phyloP scores from a whole-genome alignment of 1,140 invertebrate genomes.

The Drosophila lacteicornis region DNA sequence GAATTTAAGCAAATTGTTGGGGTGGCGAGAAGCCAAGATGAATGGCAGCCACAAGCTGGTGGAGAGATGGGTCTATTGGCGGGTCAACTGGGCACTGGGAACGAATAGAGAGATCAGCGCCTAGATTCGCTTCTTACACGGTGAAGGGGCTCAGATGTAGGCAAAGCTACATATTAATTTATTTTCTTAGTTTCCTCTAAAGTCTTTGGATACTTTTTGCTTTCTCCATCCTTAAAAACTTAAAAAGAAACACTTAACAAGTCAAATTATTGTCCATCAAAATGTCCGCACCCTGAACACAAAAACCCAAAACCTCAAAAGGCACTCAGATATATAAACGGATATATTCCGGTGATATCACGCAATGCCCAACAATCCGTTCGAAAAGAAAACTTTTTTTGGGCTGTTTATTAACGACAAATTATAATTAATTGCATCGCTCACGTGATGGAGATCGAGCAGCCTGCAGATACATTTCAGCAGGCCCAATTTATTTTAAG shows the following conservation, averaged over 20 bases:
- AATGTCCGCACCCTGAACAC: conserved; percentile 62
- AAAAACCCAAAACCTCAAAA: conserved; percentile 23
- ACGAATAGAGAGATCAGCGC: conserved; percentile 19
- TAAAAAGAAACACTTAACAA: conserved; percentile 36
- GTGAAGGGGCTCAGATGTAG: not conserved
- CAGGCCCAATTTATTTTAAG: conserved; percentile 73
- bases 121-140: not conserved
- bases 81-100: conserved; percentile 7
- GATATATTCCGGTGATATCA: conserved; percentile 37
- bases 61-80: conserved; percentile 12
- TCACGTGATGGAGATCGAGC: conserved; percentile 80
- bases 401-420: conserved; percentile 74
- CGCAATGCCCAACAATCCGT: conserved; percentile 24
- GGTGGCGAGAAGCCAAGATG: conserved; percentile 40
- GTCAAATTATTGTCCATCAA: conserved; percentile 67
- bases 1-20: conserved; percentile 54
- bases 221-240: not conserved
- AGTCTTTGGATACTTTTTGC: not conserved
- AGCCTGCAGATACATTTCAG: conserved; percentile 77
- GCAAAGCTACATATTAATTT: no score
- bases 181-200: not conserved
- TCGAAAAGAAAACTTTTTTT: conserved; percentile 30
- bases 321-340: conserved; percentile 12
- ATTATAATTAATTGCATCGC: conserved; percentile 83
- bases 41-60: conserved; percentile 15